A percentile compares a stretch with the other conserved stretches of the same genome.
These are phyloP conservation scores for Lonchura striata DNA, from an alignment of 2,113 vertebrate genomes.

Conservation along the genomic window DNA sequence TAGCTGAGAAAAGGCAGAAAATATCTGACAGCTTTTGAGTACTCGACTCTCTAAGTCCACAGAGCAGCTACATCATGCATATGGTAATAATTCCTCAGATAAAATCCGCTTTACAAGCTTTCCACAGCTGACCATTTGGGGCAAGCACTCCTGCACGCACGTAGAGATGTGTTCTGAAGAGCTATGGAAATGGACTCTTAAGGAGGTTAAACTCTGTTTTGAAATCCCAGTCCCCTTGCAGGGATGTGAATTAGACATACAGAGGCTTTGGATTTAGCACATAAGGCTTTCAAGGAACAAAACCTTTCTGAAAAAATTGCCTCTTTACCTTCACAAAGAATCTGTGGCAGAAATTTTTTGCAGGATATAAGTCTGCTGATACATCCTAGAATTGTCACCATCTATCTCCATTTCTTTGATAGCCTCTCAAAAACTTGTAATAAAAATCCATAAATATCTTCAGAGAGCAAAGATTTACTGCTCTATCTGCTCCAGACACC, in stretches of 20 bases:
- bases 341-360: background rate
- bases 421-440: background rate
- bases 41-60: background rate
- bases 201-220: background rate
- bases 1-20: background rate
- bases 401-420: background rate
- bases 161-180: background rate
- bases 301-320: background rate
- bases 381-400: background rate
- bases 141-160: background rate
- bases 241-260: background rate
- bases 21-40: background rate
- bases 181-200: background rate
- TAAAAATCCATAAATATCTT: background rate
- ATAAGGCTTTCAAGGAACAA: background rate
- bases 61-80: background rate
- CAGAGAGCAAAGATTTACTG: background rate
- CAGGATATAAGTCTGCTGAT: background rate
- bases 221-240: background rate
- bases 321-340: background rate
- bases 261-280: background rate
- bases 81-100: background rate
- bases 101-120: background rate
- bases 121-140: background rate
- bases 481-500: background rate